A percentile compares a stretch with the other conserved stretches of the same genome.
Evolutionary conservation across 2,888 invertebrate genomes (phyloP).

Genomic region (Drosophila algonquin): DNA sequence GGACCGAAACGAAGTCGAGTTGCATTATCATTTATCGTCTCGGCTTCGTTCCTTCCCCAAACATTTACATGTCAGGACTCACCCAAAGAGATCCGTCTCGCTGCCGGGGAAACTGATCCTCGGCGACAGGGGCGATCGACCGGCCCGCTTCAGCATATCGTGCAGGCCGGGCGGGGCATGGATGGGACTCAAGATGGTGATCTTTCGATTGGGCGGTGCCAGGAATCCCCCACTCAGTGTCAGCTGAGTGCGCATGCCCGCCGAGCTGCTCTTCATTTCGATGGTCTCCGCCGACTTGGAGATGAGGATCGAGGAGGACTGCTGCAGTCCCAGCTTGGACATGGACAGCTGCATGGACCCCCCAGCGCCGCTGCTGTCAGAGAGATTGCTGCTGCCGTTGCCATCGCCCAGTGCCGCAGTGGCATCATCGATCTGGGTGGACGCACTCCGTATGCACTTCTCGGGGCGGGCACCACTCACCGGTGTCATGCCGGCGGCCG

Average conservation of each 20-base stretch:
- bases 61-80: conserved; percentile 49
- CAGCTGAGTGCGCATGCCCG: conserved; percentile 83
- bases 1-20: no score
- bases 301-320: conserved; percentile 83
- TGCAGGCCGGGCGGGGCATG: conserved; percentile 87
- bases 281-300: conserved; percentile 84
- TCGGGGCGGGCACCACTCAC: conserved; percentile 75
- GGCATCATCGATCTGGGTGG: conserved; percentile 83
- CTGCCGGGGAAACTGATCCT: conserved; percentile 84
- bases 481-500: conserved; percentile 62
- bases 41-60: no score
- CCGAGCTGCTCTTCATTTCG: conserved; percentile 82
- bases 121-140: conserved; percentile 83
- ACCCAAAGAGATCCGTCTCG: conserved; percentile 83
- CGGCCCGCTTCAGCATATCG: conserved; percentile 82
- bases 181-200: conserved; percentile 92
- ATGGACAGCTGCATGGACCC: conserved; percentile 61
- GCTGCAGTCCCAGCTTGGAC: conserved; percentile 81
- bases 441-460: conserved; percentile 83
- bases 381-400: conserved; percentile 7
- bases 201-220: conserved; percentile 85
- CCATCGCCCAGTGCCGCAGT: conserved; percentile 47
- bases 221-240: conserved; percentile 83
- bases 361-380: conserved; percentile 25
- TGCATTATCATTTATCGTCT: no score